These are phyloP conservation scores for Brienomyrus brachyistius DNA, from an alignment of 2,113 vertebrate genomes.

Conservation along the genomic window DNA sequence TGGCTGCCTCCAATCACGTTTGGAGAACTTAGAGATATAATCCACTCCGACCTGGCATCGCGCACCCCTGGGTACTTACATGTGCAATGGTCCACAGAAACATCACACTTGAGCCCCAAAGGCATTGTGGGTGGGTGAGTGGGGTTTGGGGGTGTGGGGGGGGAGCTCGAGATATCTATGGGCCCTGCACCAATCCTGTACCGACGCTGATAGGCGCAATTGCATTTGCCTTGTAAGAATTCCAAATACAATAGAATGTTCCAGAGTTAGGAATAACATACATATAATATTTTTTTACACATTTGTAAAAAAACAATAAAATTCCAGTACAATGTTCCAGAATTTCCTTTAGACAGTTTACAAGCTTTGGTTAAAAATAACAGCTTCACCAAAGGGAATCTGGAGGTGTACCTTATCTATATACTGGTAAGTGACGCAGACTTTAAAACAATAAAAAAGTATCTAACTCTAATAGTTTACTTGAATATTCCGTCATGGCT, in stretches of 20 bases:
- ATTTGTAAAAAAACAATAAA: background rate
- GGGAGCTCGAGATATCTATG: too few relatives aligned
- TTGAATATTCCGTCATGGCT: background rate
- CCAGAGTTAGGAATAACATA: background rate
- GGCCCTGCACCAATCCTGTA: background rate
- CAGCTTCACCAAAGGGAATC: background rate
- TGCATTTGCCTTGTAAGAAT: background rate
- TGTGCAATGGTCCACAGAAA: conserved; percentile 6
- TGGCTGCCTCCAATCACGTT: background rate
- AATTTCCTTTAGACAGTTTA: background rate
- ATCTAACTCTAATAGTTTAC: background rate
- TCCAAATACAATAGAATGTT: background rate
- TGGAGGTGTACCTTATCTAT: background rate
- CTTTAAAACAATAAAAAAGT: background rate
- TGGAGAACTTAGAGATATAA: conserved; percentile 15
- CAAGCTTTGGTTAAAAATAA: background rate
- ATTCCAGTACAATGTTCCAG: background rate
- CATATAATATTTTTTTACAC: background rate
- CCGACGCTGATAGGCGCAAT: too few relatives aligned
- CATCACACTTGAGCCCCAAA: background rate
- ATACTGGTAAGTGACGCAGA: background rate
- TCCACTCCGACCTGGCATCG: background rate
- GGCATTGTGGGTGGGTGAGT: background rate
- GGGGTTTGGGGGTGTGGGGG: too few relatives aligned
- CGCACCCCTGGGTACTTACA: background rate